These are phyloP conservation scores for Lasioglossum vierecki DNA, from an alignment of 2,888 invertebrate species.

Conservation along the genomic window DNA sequence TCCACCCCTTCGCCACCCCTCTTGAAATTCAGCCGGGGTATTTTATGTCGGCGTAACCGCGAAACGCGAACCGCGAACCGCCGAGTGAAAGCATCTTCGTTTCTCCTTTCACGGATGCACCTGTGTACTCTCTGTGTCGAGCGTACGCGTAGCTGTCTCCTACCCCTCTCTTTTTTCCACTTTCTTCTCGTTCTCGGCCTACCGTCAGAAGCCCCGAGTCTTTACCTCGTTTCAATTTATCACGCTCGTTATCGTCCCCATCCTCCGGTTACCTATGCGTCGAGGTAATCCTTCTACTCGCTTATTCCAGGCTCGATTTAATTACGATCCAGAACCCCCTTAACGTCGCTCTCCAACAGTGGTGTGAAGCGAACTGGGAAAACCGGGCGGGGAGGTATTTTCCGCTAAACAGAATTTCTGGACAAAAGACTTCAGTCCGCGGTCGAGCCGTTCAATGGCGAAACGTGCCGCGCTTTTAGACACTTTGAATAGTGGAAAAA, in stretches of 20 bases:
- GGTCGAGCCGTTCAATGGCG: not conserved
- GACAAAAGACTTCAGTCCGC: not conserved
- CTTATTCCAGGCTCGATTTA: not conserved
- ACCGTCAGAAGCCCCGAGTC: not conserved
- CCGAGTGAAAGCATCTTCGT: conserved; percentile 39
- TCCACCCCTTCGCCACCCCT: conserved; percentile 12
- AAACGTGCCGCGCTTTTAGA: not conserved
- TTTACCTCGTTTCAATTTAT: conserved; percentile 18
- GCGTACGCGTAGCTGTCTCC: too few relatives aligned
- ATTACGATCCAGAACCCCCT: not conserved
- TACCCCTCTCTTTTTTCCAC: not conserved
- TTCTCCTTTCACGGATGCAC: conserved; percentile 5
- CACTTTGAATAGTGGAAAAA: not conserved
- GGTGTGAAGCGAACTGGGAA: not conserved
- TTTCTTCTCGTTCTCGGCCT: not conserved
- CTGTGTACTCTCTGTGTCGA: too few relatives aligned
- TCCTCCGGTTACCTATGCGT: conserved; percentile 8
- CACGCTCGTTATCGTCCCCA: conserved; percentile 44
- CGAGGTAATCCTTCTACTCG: not conserved
- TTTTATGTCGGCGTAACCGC: conserved; percentile 55
- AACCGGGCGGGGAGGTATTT: not conserved
- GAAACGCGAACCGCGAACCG: conserved; percentile 10
- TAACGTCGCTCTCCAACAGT: not conserved
- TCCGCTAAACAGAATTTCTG: conserved; percentile 1
- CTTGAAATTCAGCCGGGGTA: conserved; percentile 48